phyloP scores from a whole-genome alignment of 2,888 invertebrate genomes.

The Therioaphis trifolii region DNA sequence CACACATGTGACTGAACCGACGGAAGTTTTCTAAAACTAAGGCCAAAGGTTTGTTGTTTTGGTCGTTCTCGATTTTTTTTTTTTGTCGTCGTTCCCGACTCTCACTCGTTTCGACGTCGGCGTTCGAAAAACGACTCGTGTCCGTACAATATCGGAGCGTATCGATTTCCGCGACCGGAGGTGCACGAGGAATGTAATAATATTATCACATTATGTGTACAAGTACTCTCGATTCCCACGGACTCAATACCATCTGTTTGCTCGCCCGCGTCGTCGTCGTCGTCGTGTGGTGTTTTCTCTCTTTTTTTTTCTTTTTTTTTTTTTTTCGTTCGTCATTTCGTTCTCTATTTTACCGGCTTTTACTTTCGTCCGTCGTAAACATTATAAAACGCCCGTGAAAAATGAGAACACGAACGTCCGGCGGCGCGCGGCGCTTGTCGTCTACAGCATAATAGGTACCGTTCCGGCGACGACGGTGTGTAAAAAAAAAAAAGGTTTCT shows the following conservation, averaged over 20 bases:
- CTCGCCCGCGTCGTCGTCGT: background rate
- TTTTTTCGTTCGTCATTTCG: background rate
- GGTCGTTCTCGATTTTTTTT: constrained; percentile 1
- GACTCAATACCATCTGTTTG: constrained; percentile 41
- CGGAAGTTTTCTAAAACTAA: constrained; percentile 33
- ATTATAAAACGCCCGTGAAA: background rate
- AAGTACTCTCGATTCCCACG: constrained; percentile 51
- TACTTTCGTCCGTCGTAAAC: constrained; percentile 52
- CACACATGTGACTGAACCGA: background rate
- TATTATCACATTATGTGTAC: background rate
- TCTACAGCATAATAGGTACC: background rate
- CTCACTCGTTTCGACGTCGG: constrained; percentile 33
- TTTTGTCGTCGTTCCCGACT: background rate
- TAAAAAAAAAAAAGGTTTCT: too few species aligned
- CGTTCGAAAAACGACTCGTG: constrained; percentile 19
- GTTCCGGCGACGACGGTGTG: background rate
- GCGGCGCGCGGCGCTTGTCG: background rate
- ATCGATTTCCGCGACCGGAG: constrained; percentile 40
- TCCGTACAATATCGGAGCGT: background rate
- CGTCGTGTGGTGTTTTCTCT: too few species aligned
- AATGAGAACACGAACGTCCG: background rate
- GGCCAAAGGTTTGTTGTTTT: too few species aligned
- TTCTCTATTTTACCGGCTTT: constrained; percentile 50
- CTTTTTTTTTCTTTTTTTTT: too few species aligned
- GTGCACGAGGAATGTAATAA: too few species aligned